phyloP scores from a whole-genome alignment of 2,113 vertebrate species.

The Edolisoma coerulescens region DNA sequence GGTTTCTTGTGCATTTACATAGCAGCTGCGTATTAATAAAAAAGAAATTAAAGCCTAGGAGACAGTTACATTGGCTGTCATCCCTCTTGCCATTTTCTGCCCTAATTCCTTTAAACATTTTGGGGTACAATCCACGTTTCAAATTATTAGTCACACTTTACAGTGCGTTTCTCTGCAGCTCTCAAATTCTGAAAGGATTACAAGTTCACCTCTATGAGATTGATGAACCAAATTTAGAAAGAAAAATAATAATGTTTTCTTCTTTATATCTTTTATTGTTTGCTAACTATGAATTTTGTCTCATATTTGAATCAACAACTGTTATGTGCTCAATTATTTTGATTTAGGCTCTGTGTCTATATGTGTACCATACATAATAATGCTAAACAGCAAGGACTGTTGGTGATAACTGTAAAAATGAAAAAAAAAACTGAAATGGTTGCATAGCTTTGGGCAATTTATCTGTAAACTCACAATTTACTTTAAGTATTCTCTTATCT shows the following conservation, averaged over 20 bases:
- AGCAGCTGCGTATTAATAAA: not conserved
- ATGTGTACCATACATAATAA: rapidly evolving
- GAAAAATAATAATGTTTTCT: not conserved
- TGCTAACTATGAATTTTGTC: not conserved
- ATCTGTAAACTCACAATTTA: not conserved
- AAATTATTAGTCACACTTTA: not conserved
- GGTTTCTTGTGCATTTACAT: not conserved
- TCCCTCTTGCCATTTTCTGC: not conserved
- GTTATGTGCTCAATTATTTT: not conserved
- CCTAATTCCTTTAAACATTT: not conserved
- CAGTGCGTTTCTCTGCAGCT: not conserved
- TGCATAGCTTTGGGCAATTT: not conserved
- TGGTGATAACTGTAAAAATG: not conserved
- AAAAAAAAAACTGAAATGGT: not conserved
- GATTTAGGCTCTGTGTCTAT: not conserved
- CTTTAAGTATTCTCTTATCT: not conserved
- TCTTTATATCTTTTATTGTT: not conserved
- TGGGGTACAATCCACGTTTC: not conserved
- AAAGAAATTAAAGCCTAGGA: not conserved
- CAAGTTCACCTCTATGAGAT: not conserved
- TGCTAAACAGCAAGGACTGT: not conserved
- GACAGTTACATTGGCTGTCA: not conserved
- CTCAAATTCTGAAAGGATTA: not conserved
- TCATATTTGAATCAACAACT: not conserved
- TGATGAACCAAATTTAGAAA: not conserved